Percentiles rank a stretch among this genome's conserved stretches.
Conservation (phyloP, 2,888 invertebrate species). For the Tachina lurida region DNA sequence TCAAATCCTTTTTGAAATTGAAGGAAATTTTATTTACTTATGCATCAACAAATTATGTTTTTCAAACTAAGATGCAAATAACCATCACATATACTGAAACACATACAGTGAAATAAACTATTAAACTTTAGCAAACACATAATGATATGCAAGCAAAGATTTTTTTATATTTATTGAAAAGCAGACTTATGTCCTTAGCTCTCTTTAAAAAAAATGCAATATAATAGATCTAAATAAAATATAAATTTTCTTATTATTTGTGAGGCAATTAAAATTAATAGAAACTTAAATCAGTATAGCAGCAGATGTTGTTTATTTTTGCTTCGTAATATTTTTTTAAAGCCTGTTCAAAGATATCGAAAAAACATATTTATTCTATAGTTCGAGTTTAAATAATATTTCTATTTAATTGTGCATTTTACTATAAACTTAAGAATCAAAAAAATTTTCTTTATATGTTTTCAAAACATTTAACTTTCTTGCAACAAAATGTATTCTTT, state of each 20-base stretch:
- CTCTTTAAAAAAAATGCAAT: neutral
- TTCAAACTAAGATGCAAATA: conserved; percentile 38
- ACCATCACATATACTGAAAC: neutral
- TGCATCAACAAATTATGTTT: conserved; percentile 67
- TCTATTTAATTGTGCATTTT: too few relatives aligned
- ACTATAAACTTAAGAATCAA: too few relatives aligned
- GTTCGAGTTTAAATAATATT: too few relatives aligned
- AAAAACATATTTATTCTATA: too few relatives aligned
- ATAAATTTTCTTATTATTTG: conserved; percentile 33
- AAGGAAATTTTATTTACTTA: conserved; percentile 66
- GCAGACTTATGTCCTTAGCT: too few relatives aligned
- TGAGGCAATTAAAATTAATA: conserved; percentile 55
- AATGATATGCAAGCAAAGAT: neutral
- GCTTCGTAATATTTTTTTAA: conserved; percentile 6
- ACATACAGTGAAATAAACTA: neutral
- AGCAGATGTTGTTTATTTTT: conserved; percentile 56
- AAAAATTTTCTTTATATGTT: too few relatives aligned
- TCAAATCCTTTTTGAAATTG: conserved; percentile 40
- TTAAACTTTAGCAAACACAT: neutral
- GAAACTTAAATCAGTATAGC: neutral
- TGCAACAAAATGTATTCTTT: too few relatives aligned
- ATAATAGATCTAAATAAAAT: neutral
- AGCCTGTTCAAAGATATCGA: too few relatives aligned
- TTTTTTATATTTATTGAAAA: neutral
- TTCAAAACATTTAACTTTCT: too few relatives aligned